Evolutionary conservation across 64 coral and sea anemone genomes (phyloP), one percentile per base, ranked within the genome.

Genomic region (Montipora foliosa): DNA sequence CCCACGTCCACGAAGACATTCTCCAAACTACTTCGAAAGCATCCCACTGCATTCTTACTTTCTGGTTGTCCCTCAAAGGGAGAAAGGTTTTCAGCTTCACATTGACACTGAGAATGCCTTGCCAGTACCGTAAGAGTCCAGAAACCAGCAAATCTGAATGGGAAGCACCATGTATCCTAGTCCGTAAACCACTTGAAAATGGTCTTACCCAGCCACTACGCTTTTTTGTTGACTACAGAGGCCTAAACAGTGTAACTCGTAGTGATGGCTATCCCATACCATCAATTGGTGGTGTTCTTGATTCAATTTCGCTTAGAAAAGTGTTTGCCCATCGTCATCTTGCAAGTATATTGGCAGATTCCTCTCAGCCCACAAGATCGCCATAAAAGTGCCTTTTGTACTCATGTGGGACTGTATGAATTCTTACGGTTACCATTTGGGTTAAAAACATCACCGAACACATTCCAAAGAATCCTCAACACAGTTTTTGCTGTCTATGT

Each of bases 81-180:
- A 29, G 29, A 29, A 29, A 29, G 29, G 29, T 29, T 29, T 29
- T 29, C 29, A 29, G 29, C 29, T 67, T 90, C 67, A 46, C 80
- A 74, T 84, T n/a, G 51, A 85, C 61, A 94, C 87, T 64, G 87
- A 80, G 20, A 69, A 89, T 84, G 93, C 70, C 79, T 47, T 29
- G 29, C 29, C 29, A 29, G 29, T 29, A 90, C 74, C 66, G 70
- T 5, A 94, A 94, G 75, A 83, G 79, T 77, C 93, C 87, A 53
- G 50, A 94, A 44, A 79, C 79, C 91, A 37, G 88, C 84, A 17
- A 88, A 49, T 88, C 92, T 53, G 84, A 93, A 88, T 93, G 92
- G 84, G 92, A 84, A 74, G 55, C 84, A 13, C 84, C 84, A 10
- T 88, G 92, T 49, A 87, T 88, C 50, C 76, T 89, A 19, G 92